phyloP scores from a whole-genome alignment of 2,113 vertebrate genomes.

The Sapayoa aenigma region DNA sequence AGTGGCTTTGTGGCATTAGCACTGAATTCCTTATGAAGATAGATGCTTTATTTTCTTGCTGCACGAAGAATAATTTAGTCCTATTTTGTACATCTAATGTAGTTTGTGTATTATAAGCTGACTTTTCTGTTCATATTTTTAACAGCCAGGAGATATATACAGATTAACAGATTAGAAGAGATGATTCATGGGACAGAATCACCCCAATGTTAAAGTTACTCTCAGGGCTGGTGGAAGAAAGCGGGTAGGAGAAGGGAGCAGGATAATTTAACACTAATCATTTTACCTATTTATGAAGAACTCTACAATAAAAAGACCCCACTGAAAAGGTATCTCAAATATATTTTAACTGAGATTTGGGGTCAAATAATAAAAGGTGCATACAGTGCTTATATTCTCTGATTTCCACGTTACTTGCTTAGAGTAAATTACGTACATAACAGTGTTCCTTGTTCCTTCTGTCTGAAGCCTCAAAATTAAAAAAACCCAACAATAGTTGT shows the following conservation, averaged over 20 bases:
- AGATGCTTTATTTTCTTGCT: background rate
- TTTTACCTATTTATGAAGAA: background rate
- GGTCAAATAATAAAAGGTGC: background rate
- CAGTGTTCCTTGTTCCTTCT: background rate
- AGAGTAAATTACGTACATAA: background rate
- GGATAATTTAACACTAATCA: background rate
- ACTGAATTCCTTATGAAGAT: background rate
- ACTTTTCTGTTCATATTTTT: background rate
- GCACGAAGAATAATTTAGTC: background rate
- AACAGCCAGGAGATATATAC: background rate
- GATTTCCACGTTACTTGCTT: background rate
- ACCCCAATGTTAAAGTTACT: background rate
- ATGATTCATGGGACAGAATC: background rate
- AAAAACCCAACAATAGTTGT: background rate
- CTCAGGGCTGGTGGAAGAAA: background rate
- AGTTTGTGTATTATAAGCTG: background rate
- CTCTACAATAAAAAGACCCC: background rate
- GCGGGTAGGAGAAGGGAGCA: background rate
- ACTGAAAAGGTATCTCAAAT: background rate
- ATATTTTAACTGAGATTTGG: background rate
- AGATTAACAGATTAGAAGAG: background rate
- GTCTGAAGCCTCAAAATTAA: constrained; percentile 12
- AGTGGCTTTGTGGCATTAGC: background rate
- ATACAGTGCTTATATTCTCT: background rate
- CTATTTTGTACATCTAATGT: background rate